Conservation (phyloP, 2,888 invertebrate genomes). For the Gnatocerus cornutus region DNA sequence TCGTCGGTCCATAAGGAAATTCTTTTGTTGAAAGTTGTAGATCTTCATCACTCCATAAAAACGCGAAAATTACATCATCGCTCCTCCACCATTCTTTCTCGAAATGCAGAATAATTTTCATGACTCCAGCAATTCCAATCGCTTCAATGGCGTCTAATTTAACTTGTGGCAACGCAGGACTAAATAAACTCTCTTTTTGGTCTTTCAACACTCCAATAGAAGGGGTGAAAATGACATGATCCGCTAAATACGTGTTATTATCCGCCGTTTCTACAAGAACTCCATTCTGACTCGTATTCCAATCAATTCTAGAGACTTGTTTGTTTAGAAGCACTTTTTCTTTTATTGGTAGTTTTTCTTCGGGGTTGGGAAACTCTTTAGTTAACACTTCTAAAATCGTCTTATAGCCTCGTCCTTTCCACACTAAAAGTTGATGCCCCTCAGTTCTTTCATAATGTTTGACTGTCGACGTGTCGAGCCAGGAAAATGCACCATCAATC, state of each 20-base stretch:
- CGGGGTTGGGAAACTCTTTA: conserved; percentile 61
- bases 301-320: conserved; percentile 55
- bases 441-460: conserved; percentile 80
- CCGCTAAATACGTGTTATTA: conserved; percentile 72
- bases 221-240: conserved; percentile 78
- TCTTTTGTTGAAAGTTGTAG: conserved; percentile 54
- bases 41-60: conserved; percentile 58
- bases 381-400: conserved; percentile 78
- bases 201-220: conserved; percentile 60
- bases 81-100: conserved; percentile 55
- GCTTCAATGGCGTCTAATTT: conserved; percentile 57
- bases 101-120: conserved; percentile 58
- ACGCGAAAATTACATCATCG: conserved; percentile 31
- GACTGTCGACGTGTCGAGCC: conserved; percentile 79
- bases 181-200: conserved; percentile 53
- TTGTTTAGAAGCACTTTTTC: conserved; percentile 58
- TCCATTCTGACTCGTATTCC: conserved; percentile 21
- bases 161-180: conserved; percentile 53
- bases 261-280: conserved; percentile 66
- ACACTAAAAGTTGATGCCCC: conserved; percentile 79
- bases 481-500: conserved; percentile 73
- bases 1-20: conserved; percentile 57
- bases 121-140: conserved; percentile 56
- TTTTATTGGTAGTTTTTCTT: conserved; percentile 54
- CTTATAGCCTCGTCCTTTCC: conserved; percentile 81